Evolutionary conservation across 2,797 vertebrate species (phyloP).

Genomic region (Neomorphus geoffroyi): DNA sequence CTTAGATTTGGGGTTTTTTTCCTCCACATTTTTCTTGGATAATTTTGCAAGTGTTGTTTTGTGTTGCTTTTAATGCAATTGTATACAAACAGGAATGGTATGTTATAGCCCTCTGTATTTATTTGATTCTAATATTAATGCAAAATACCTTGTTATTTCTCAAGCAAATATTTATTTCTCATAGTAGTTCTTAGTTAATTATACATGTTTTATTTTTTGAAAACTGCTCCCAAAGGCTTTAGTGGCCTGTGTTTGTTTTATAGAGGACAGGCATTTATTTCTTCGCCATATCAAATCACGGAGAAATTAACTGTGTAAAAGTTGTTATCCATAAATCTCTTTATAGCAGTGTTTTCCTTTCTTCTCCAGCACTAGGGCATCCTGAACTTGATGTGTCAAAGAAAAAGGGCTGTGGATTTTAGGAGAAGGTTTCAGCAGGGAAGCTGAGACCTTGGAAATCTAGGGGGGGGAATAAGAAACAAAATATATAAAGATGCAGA

Average conservation of each 20-base stretch:
- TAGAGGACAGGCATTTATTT: not conserved
- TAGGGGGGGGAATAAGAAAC: not conserved
- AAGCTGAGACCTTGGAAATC: conserved; percentile 5
- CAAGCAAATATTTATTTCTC: not conserved
- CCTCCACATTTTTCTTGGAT: not conserved
- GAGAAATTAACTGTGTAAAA: conserved; percentile 40
- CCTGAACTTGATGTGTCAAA: not conserved
- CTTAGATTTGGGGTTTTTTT: fast-evolving
- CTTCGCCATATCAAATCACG: not conserved
- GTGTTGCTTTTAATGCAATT: not conserved
- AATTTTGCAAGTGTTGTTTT: not conserved
- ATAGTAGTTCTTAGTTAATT: not conserved
- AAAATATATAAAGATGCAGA: not conserved
- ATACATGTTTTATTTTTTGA: not conserved
- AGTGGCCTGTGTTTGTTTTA: not conserved
- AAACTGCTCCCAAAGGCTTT: not conserved
- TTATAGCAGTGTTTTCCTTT: not conserved
- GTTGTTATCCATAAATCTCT: conserved; percentile 9
- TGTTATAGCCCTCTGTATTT: not conserved
- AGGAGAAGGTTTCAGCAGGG: not conserved
- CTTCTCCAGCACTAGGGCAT: not conserved
- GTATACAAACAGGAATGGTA: not conserved
- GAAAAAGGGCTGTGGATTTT: not conserved
- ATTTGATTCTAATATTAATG: not conserved
- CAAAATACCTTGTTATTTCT: not conserved